Evolutionary conservation across 2,888 invertebrate genomes (phyloP), one percentile per base, ranked within the genome.

Genomic region (Sphinx pinastri): DNA sequence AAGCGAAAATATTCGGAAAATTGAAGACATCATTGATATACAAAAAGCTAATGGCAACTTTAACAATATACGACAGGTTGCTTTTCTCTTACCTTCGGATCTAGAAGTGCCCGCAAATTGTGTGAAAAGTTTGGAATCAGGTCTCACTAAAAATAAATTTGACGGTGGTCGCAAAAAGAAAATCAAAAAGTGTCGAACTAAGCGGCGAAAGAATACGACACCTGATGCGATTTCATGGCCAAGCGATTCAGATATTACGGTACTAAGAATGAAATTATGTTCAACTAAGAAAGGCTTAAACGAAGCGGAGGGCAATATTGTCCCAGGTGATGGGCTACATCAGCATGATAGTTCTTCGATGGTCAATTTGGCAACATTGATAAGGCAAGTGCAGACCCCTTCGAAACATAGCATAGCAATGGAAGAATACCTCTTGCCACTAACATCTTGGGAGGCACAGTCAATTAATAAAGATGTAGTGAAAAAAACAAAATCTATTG

Each of bases 201-300:
- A 86, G 74, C 84, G 85, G 5, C 81, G 78, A 25, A 88, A 84
- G 71, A 85, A 81, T 73, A 85, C 84, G 55, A 68, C 85, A 10
- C 81, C 87, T 1, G 92, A 93, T 69, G 85, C 86, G 10, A 76
- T 89, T 68, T 91, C 95, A 14, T 95, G 95, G 90, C 94, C 94
- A 0, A 95, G 95, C 68, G 95, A 95, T 82, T 95, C 95, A 0
- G 95, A 95, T 80, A 93, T 95, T 70, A 95, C 95, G 0, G 93
- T 95, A 5, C 88, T 95, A 11, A 84, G 95, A 77, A 94, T 95
- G 84, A 94, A 94, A 78, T 82, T 85, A 70, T 87, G 76, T 75
- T 79, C 84, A 76, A 84, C 83, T n/a, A 82, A 80, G 8, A 86
- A 80, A 69, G 90, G 89, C 71, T 80, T 92, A 71, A 94, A 94